These are phyloP conservation scores for Trichosurus vulpecula DNA, from an alignment of 2,797 vertebrate species.

Conservation along the genomic window DNA sequence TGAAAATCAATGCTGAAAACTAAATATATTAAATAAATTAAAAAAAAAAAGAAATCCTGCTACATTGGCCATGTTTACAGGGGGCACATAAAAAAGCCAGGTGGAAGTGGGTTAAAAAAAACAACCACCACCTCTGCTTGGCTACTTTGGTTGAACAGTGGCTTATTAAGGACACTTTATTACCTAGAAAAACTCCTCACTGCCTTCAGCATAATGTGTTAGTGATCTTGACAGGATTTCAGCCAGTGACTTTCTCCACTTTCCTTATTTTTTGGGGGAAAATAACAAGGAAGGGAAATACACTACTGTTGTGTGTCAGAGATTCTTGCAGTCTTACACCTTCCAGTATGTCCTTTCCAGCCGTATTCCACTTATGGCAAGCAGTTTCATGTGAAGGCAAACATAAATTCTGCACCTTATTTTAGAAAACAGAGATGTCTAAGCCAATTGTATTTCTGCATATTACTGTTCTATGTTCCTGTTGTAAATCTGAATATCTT, in stretches of 20 bases:
- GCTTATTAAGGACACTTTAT: fast-evolving
- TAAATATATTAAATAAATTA: too few species aligned
- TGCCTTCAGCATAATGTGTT: fast-evolving
- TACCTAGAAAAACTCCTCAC: not conserved
- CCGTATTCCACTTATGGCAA: not conserved
- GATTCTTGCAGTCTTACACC: not conserved
- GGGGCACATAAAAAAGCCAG: fast-evolving
- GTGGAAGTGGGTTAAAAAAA: not conserved
- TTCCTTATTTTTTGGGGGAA: fast-evolving
- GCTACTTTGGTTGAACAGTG: not conserved
- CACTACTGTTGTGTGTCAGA: not conserved
- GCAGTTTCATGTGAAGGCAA: not conserved
- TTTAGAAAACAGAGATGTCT: not conserved
- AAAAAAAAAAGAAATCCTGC: fast-evolving
- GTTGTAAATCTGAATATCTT: not conserved
- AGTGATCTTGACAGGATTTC: not conserved
- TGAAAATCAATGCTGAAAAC: too few species aligned
- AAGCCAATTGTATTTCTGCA: not conserved
- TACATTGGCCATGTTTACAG: fast-evolving
- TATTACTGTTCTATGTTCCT: not conserved
- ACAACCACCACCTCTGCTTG: not conserved
- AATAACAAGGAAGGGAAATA: fast-evolving
- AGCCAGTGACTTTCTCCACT: fast-evolving
- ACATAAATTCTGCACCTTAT: not conserved
- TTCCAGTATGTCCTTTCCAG: not conserved